These are phyloP conservation scores for Sturnus vulgaris DNA, from an alignment of 2,113 vertebrate genomes.

Conservation along the genomic window DNA sequence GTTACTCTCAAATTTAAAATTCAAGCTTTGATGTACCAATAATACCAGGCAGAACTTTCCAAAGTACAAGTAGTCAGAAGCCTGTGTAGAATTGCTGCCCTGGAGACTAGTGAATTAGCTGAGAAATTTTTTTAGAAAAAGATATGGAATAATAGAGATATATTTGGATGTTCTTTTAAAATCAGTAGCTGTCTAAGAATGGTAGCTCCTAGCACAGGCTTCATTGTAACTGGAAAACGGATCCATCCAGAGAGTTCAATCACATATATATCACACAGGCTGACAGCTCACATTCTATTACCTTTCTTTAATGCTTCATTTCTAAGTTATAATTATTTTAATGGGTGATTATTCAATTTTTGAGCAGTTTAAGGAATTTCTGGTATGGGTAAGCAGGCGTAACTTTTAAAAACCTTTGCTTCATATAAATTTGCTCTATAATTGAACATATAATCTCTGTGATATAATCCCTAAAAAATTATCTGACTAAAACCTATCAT, in stretches of 20 bases:
- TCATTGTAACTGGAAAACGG: background rate
- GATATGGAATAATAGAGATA: background rate
- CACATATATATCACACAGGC: background rate
- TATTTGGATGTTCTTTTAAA: conserved; percentile 24
- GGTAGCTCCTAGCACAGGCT: background rate
- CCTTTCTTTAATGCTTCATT: background rate
- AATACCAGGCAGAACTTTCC: background rate
- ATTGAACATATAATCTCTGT: background rate
- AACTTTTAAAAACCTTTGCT: background rate
- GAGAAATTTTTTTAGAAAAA: background rate
- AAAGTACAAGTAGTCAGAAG: background rate
- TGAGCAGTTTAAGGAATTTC: background rate
- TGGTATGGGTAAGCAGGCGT: background rate
- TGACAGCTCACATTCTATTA: background rate
- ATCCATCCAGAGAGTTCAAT: background rate
- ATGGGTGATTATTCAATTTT: background rate
- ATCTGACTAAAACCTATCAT: background rate
- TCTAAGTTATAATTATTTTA: conserved; percentile 35
- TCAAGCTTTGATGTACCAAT: background rate
- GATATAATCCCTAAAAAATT: background rate
- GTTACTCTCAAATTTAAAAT: conserved; percentile 16
- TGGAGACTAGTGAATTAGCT: background rate
- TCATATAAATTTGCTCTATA: background rate
- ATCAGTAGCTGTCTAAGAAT: background rate
- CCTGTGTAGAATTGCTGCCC: background rate